Percentiles rank a stretch among this genome's conserved stretches.
These are phyloP conservation scores for Dendrolimus punctatus DNA, from an alignment of 1,140 invertebrate species.

Conservation along the genomic window DNA sequence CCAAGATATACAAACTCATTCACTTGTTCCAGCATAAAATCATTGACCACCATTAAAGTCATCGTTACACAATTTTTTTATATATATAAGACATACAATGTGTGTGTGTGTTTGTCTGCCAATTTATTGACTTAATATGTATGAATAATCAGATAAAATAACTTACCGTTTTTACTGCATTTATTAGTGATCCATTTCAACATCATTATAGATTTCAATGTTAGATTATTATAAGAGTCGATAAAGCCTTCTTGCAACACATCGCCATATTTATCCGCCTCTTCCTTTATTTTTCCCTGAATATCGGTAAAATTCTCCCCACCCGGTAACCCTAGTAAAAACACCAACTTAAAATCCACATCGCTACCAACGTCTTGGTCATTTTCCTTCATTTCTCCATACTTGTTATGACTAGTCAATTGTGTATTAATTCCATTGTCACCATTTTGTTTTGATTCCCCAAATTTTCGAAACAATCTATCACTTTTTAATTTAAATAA, in stretches of 20 bases:
- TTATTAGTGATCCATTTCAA: slow-evolving; percentile 84
- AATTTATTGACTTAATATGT: too few species aligned
- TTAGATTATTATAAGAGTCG: slow-evolving; percentile 95
- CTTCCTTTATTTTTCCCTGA: slow-evolving; percentile 73
- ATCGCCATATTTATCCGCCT: slow-evolving; percentile 80
- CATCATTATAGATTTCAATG: slow-evolving; percentile 89
- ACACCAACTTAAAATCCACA: slow-evolving; percentile 48
- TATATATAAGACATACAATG: too few species aligned
- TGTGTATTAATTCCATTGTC: slow-evolving; percentile 7
- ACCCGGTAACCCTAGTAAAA: slow-evolving; percentile 46
- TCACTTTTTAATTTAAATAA: slow-evolving; percentile 32
- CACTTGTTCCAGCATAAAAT: too few species aligned
- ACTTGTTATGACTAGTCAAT: slow-evolving; percentile 35
- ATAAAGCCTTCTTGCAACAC: slow-evolving; percentile 93
- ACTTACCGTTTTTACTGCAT: slow-evolving; percentile 71
- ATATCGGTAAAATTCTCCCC: slow-evolving; percentile 46
- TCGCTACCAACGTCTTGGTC: slow-evolving; percentile 12
- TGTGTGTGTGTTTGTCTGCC: too few species aligned
- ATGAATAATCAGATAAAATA: not conserved
- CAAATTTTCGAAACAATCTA: slow-evolving; percentile 30
- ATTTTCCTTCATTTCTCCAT: slow-evolving; percentile 16
- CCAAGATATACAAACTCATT: too few species aligned
- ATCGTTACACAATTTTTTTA: too few species aligned
- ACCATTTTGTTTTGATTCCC: slow-evolving; percentile 8
- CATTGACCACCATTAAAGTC: too few species aligned